A percentile compares a stretch with the other conserved stretches of the same genome.
These are phyloP conservation scores for Euproctis similis DNA, from an alignment of 2,888 invertebrate genomes.

Conservation along the genomic window DNA sequence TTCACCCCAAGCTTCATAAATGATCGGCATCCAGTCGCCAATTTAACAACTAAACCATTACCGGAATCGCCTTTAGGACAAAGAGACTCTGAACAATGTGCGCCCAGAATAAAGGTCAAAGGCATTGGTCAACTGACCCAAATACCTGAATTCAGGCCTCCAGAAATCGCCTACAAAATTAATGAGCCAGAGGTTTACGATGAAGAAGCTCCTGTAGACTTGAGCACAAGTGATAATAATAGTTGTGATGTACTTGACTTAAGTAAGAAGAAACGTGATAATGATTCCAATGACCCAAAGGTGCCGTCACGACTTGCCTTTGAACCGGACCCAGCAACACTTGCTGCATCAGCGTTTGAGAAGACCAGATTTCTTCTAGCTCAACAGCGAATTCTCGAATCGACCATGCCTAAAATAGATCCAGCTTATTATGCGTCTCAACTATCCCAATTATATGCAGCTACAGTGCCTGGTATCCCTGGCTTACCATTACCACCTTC, in stretches of 20 bases:
- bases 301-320: constrained; percentile 60
- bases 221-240: constrained; percentile 77
- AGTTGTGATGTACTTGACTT: constrained; percentile 85
- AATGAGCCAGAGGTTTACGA: constrained; percentile 57
- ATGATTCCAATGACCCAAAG: constrained; percentile 52
- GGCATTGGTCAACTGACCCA: constrained; percentile 78
- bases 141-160: constrained; percentile 66
- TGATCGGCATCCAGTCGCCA: constrained; percentile 61
- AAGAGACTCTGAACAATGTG: constrained; percentile 52
- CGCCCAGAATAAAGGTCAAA: constrained; percentile 77
- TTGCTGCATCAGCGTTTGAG: constrained; percentile 62
- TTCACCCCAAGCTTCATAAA: constrained; percentile 61
- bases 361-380: constrained; percentile 77
- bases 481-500: constrained; percentile 73
- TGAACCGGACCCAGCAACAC: constrained; percentile 51
- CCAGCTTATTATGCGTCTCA: constrained; percentile 79
- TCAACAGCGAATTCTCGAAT: constrained; percentile 80
- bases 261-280: constrained; percentile 81
- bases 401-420: constrained; percentile 77
- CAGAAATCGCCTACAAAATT: constrained; percentile 46
- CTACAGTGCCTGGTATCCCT: constrained; percentile 72
- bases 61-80: constrained; percentile 51
- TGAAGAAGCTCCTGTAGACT: constrained; percentile 79
- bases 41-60: constrained; percentile 48
- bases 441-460: constrained; percentile 76